These are phyloP conservation scores for Theocolax elegans DNA, from an alignment of 1,140 invertebrate genomes.

Conservation along the genomic window DNA sequence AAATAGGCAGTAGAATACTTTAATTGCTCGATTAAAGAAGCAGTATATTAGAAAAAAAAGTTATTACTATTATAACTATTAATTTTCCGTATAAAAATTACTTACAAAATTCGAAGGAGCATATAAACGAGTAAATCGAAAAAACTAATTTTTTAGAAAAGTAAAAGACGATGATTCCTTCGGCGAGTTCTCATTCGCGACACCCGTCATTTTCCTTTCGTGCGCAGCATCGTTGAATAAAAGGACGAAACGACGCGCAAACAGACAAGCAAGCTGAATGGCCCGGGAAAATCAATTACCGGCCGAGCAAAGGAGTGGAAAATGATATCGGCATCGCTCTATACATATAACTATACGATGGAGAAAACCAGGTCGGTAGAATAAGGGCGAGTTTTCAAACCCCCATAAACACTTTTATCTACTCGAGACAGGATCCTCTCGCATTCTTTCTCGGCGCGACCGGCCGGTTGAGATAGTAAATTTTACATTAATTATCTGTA, in stretches of 20 bases:
- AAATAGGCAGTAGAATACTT: too few species aligned
- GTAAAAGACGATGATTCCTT: neutral
- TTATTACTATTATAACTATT: too few species aligned
- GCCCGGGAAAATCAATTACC: conserved; percentile 51
- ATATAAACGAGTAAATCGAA: neutral
- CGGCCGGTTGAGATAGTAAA: neutral
- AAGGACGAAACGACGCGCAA: neutral
- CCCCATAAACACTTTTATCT: neutral
- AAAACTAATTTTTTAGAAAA: neutral
- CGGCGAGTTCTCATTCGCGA: neutral
- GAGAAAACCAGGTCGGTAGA: neutral
- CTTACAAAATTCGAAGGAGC: too few species aligned
- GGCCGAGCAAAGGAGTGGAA: conserved; percentile 47
- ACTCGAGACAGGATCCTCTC: neutral
- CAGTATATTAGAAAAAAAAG: too few species aligned
- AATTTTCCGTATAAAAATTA: too few species aligned
- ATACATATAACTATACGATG: neutral
- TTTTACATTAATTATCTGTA: neutral
- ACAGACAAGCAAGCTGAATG: neutral
- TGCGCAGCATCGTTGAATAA: too few species aligned
- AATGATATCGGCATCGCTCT: conserved; percentile 45
- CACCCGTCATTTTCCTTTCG: neutral
- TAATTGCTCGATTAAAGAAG: too few species aligned
- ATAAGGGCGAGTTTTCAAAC: neutral
- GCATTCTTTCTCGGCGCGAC: neutral